phyloP scores from a whole-genome alignment of 2,888 invertebrate genomes.

The Metalampra italica region DNA sequence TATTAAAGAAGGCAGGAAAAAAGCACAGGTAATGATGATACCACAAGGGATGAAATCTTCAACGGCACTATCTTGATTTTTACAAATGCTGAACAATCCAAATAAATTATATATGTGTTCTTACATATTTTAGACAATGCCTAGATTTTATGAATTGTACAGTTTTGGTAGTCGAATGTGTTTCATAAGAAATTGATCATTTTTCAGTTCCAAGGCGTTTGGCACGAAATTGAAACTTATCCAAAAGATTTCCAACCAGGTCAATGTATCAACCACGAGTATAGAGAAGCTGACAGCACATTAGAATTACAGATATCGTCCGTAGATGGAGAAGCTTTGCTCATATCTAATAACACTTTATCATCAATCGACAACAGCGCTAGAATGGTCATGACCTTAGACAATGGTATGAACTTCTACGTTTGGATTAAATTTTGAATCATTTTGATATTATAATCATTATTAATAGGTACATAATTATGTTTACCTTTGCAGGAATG shows the following conservation, averaged over 20 bases:
- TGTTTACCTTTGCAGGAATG: slow-evolving; percentile 18
- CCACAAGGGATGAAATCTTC: too few species aligned
- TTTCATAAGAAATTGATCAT: neutral
- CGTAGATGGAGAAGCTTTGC: slow-evolving; percentile 34
- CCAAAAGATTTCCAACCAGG: slow-evolving; percentile 44
- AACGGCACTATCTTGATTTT: too few species aligned
- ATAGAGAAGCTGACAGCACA: too few species aligned
- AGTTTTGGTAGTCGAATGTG: too few species aligned
- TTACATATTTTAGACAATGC: too few species aligned
- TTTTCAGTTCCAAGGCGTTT: slow-evolving; percentile 46
- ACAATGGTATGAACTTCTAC: neutral
- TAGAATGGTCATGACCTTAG: neutral
- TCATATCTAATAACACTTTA: slow-evolving; percentile 21
- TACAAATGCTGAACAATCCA: too few species aligned
- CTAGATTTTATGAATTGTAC: too few species aligned
- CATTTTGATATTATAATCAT: neutral
- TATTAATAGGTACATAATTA: slow-evolving; percentile 5
- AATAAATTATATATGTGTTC: too few species aligned
- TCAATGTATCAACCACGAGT: slow-evolving; percentile 46
- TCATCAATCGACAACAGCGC: neutral
- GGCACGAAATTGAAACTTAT: slow-evolving; percentile 54
- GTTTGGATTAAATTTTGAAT: neutral
- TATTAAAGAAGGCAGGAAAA: too few species aligned
- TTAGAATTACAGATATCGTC: slow-evolving; percentile 29
- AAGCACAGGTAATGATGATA: too few species aligned